Conservation (phyloP, 37 sponge, comb jelly and placozoan species). For the Beroe ovata region DNA sequence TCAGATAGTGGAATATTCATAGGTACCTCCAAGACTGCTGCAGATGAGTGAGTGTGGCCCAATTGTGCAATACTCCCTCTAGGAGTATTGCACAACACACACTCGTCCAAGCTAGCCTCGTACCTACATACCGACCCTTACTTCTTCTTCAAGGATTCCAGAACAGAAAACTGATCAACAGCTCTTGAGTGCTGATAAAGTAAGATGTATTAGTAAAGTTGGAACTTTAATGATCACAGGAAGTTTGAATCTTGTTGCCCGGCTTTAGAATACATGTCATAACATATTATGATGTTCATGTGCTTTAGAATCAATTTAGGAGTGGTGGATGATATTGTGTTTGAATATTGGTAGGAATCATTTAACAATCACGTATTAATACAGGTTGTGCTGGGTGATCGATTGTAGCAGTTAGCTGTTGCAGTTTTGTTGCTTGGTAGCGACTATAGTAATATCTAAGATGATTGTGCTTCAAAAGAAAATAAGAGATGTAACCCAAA, state of each 20-base stretch:
- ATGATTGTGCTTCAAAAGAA: conserved; percentile 20
- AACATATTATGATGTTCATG: conserved; percentile 24
- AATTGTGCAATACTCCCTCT: conserved; percentile 2
- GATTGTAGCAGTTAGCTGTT: not conserved
- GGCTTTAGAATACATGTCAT: conserved; percentile 64
- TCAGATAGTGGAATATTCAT: too few relatives aligned
- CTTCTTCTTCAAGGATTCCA: not conserved
- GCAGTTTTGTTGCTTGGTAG: conserved; percentile 35
- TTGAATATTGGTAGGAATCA: not conserved
- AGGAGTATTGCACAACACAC: not conserved
- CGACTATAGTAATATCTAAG: not conserved
- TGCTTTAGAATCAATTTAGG: conserved; percentile 51
- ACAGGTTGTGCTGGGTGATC: not conserved
- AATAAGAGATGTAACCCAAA: not conserved
- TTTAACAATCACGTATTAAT: not conserved
- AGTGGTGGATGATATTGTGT: conserved; percentile 3
- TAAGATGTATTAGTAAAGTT: not conserved
- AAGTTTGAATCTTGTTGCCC: conserved; percentile 66
- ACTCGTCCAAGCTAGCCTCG: not conserved
- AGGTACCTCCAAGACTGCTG: not conserved
- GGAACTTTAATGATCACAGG: not conserved
- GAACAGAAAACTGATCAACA: conserved; percentile 59
- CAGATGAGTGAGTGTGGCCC: conserved; percentile 33
- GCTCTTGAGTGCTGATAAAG: conserved; percentile 28
- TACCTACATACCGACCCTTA: not conserved